Conservation (phyloP, 2,888 invertebrate species). For the Steinernema carpocapsae region DNA sequence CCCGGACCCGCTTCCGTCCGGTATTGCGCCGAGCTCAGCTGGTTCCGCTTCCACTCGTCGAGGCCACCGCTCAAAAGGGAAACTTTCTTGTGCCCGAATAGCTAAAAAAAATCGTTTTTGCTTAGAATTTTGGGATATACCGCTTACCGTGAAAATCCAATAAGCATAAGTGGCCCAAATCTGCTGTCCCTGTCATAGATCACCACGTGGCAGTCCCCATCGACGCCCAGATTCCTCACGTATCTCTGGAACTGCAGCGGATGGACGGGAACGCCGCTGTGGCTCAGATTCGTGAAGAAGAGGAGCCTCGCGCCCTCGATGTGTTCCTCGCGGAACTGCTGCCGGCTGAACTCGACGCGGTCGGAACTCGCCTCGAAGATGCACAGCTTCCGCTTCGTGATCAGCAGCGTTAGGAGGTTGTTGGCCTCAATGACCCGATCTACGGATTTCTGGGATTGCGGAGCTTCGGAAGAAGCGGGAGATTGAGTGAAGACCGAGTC, state of each 20-base stretch:
- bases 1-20: constrained; percentile 45
- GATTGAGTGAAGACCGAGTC: neutral
- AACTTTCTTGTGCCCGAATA: constrained; percentile 63
- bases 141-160: constrained; percentile 64
- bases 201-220: constrained; percentile 62
- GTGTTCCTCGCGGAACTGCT: constrained; percentile 52
- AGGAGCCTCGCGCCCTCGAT: constrained; percentile 61
- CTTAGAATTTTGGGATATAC: neutral
- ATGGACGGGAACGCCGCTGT: constrained; percentile 66
- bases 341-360: constrained; percentile 51
- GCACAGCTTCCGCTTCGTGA: constrained; percentile 61
- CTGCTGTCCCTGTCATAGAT: constrained; percentile 63
- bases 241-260: constrained; percentile 62
- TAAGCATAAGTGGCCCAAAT: constrained; percentile 65
- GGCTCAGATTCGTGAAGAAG: constrained; percentile 63
- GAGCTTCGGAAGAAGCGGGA: neutral
- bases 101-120: constrained; percentile 41
- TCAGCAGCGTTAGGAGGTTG: constrained; percentile 58
- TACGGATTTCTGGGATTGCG: constrained; percentile 16
- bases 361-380: constrained; percentile 59
- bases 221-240: constrained; percentile 63
- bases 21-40: constrained; percentile 47
- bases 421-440: constrained; percentile 58
- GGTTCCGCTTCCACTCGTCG: constrained; percentile 57
- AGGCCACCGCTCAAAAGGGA: constrained; percentile 63